Percentiles rank a stretch among this genome's conserved stretches.
phyloP scores from a whole-genome alignment of 2,888 invertebrate species.

The Rhingia rostrata region DNA sequence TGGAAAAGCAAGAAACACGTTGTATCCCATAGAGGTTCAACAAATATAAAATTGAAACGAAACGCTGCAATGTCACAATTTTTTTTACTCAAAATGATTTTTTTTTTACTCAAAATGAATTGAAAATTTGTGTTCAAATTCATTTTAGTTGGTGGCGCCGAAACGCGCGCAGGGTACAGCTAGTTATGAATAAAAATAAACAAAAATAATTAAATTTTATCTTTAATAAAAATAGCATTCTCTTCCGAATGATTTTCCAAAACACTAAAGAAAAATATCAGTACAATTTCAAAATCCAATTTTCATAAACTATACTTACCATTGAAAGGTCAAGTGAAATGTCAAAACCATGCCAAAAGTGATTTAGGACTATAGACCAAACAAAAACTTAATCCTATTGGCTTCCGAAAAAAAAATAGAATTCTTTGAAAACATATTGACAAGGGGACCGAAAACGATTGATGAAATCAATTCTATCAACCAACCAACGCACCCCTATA shows the following conservation, averaged over 20 bases:
- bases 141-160: no score
- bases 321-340: conserved; percentile 70
- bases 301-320: conserved; percentile 49
- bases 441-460: conserved; percentile 56
- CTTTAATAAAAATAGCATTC: no score
- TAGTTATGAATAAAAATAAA: no score
- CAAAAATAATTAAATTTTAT: no score
- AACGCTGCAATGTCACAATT: no score
- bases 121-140: no score
- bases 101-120: no score
- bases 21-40: no score
- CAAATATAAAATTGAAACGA: no score
- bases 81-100: no score
- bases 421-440: conserved; percentile 33
- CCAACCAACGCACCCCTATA: conserved; percentile 48
- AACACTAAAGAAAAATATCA: conserved; percentile 8
- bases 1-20: no score
- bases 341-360: conserved; percentile 68
- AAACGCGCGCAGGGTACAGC: no score
- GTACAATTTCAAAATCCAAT: conserved; percentile 58
- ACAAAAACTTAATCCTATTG: conserved; percentile 71
- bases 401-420: conserved; percentile 13
- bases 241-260: conserved; percentile 13
- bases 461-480: conserved; percentile 60
- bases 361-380: conserved; percentile 41